Evolutionary conservation across 2,888 invertebrate species (phyloP), one percentile per base, ranked within the genome.

Genomic region (Podotricha telesiphe): DNA sequence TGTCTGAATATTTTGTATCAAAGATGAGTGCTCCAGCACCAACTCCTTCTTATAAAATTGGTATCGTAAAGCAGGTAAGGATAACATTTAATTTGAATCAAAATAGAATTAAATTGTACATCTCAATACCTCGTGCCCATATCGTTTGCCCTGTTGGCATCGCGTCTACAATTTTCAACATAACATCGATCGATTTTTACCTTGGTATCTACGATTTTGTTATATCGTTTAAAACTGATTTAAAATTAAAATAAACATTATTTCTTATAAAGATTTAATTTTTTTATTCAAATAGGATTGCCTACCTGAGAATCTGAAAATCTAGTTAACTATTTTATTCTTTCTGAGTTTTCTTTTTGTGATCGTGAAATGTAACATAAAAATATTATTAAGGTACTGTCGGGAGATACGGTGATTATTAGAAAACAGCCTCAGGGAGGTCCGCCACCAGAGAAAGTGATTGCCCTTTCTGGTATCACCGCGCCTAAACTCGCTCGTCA

Each of bases 341-440:
- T 28, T 61, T 56, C 34, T 7, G n/a, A n/a, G n/a, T 20, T 15
- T 34, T 53, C 40, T 58, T 20, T 40, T 65, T 45, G 2, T 42
- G 10, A 45, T 28, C 45, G 45, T n/a, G 6, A 28, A 13, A 17
- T 59, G 17, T 45, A 42, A 45, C n/a, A 28, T 45, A 50, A 37
- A 37, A 63, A 34, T 59, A 56, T 58, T 65, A 51, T 28, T 51
- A 79, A 99, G 99, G 96, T 99, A 74, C 94, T 98, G 73, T 99
- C 99, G 71, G 99, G 99, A 69, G 99, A 99, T 92, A 97, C 99
- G 69, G 95, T 99, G 70, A 96, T 99, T 61, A 97, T 99, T 78
- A 95, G 98, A 82, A 98, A 96, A 73, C 94, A 95, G 74, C 96
- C 96, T 0, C 95, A 95, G 82, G 97, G 98, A 19, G 98, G 98